Conservation (phyloP, 2,797 vertebrate genomes). For the Allobates femoralis region DNA sequence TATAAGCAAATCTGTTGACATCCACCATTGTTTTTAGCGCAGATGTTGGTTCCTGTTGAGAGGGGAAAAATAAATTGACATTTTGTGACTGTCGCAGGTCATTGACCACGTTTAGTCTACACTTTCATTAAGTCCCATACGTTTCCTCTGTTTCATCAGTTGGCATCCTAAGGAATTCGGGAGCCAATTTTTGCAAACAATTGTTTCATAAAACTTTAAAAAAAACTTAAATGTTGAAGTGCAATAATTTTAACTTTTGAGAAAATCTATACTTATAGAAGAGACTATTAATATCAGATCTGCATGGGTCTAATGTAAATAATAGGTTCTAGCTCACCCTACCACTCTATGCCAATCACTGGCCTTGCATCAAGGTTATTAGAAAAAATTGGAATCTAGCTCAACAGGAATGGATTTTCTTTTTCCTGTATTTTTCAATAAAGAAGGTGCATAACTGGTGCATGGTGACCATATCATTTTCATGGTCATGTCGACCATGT, state of each 20-base stretch:
- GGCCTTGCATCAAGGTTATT: too few species aligned
- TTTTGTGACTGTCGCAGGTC: slow-evolving; percentile 21
- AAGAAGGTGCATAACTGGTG: too few species aligned
- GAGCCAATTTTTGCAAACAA: not conserved
- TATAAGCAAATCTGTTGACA: slow-evolving; percentile 97
- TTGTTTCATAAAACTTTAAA: not conserved
- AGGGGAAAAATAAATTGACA: not conserved
- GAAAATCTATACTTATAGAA: not conserved
- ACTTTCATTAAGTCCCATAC: not conserved
- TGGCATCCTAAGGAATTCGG: not conserved
- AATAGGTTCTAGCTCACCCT: too few species aligned
- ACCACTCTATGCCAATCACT: too few species aligned
- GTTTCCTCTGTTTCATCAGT: not conserved
- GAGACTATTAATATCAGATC: not conserved
- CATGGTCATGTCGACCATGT: too few species aligned
- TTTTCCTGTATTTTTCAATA: too few species aligned
- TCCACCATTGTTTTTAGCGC: slow-evolving; percentile 89
- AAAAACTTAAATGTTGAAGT: not conserved
- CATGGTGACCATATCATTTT: too few species aligned
- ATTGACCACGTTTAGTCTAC: not conserved
- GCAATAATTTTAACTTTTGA: not conserved
- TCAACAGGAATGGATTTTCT: too few species aligned
- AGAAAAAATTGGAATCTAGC: too few species aligned
- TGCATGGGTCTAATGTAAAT: too few species aligned
- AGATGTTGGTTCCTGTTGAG: slow-evolving; percentile 89